These are phyloP conservation scores for Yoshiicerus persimilis DNA, from an alignment of 1,140 invertebrate genomes.

Conservation along the genomic window DNA sequence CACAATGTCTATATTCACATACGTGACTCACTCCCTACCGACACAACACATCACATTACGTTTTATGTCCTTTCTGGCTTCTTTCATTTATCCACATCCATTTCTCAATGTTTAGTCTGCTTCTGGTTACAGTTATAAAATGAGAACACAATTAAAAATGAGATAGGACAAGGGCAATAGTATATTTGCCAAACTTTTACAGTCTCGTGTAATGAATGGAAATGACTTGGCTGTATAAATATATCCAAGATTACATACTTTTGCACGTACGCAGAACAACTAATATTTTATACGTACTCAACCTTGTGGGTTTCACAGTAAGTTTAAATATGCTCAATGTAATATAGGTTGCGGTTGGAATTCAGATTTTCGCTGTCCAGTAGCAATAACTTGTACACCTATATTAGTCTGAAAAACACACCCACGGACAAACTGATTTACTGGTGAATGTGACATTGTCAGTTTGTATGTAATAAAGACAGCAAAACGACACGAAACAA, in stretches of 20 bases:
- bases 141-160: neutral
- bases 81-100: neutral
- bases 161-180: neutral
- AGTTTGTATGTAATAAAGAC: neutral
- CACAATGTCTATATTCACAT: no score
- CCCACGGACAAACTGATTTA: neutral
- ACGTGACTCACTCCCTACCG: neutral
- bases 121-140: neutral
- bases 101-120: neutral
- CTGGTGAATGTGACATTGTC: neutral
- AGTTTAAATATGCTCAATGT: neutral
- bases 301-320: neutral
- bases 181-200: neutral
- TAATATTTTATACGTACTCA: neutral
- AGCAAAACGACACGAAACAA: neutral
- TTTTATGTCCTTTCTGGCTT: neutral
- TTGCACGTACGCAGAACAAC: neutral
- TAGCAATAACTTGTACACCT: neutral
- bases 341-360: neutral
- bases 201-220: neutral
- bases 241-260: neutral
- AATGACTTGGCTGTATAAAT: neutral
- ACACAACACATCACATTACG: neutral
- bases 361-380: neutral
- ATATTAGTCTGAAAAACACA: neutral